These are phyloP conservation scores for Drosophila miranda DNA, from an alignment of 1,140 invertebrate species.

Conservation along the genomic window DNA sequence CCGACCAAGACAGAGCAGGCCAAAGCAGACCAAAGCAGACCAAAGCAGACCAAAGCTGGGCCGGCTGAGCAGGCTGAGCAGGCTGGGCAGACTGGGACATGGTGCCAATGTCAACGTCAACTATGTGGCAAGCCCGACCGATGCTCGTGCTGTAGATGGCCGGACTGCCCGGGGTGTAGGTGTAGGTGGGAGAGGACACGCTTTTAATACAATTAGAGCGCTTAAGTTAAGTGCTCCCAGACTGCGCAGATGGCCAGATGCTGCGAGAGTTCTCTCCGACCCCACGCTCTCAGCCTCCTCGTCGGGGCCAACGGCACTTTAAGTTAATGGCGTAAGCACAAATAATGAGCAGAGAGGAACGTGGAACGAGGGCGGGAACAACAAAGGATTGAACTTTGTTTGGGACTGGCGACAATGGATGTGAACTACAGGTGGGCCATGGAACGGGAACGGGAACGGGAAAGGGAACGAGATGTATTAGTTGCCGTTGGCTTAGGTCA, in stretches of 20 bases:
- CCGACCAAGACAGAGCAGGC: too few species aligned
- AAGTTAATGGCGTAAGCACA: constrained; percentile 52
- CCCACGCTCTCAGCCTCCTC: neutral
- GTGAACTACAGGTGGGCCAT: constrained; percentile 64
- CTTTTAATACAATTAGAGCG: constrained; percentile 79
- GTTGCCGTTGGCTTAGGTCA: neutral
- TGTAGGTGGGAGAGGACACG: constrained; percentile 54
- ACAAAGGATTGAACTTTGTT: constrained; percentile 64
- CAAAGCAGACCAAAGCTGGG: too few species aligned
- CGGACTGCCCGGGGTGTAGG: neutral
- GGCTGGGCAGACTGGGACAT: neutral
- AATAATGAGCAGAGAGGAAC: constrained; percentile 15
- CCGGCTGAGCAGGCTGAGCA: neutral
- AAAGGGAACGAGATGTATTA: neutral
- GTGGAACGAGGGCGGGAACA: constrained; percentile 1
- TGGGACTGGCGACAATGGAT: constrained; percentile 55
- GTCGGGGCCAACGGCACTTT: constrained; percentile 46
- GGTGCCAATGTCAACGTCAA: constrained; percentile 48
- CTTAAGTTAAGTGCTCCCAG: constrained; percentile 74
- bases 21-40: neutral
- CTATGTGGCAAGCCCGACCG: constrained; percentile 41
- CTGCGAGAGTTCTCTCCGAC: neutral
- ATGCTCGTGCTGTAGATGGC: neutral
- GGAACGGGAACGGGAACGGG: neutral
- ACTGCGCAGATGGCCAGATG: constrained; percentile 53